A percentile compares a stretch with the other conserved stretches of the same genome.
These are phyloP conservation scores for Gerris buenoi DNA, from an alignment of 1,140 invertebrate genomes.

Conservation along the genomic window DNA sequence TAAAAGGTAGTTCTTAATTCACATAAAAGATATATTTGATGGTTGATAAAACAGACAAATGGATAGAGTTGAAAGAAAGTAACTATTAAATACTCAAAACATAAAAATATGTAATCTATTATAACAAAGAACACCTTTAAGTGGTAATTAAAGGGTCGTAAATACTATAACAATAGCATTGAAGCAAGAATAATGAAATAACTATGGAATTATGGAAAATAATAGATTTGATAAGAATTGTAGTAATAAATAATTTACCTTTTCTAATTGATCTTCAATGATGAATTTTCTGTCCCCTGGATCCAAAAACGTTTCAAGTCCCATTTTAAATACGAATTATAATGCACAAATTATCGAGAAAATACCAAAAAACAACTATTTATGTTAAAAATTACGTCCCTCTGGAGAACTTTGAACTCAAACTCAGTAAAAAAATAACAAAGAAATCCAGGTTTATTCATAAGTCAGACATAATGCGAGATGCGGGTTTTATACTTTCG, in stretches of 20 bases:
- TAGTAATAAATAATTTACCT: conserved; percentile 19
- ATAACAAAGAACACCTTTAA: neutral
- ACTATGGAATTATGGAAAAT: neutral
- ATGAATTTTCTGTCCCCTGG: conserved; percentile 33
- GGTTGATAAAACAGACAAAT: too few relatives aligned
- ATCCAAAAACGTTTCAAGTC: conserved; percentile 5
- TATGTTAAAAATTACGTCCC: too few relatives aligned
- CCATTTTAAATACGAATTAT: conserved; percentile 4
- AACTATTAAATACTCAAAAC: neutral
- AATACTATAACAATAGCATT: neutral
- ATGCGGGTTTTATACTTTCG: too few relatives aligned
- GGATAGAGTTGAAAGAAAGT: too few relatives aligned
- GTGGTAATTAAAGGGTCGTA: neutral
- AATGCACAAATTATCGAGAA: too few relatives aligned
- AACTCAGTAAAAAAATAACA: too few relatives aligned
- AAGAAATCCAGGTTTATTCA: too few relatives aligned
- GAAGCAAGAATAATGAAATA: neutral
- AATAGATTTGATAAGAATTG: neutral
- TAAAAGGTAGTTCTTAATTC: too few relatives aligned
- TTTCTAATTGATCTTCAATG: conserved; percentile 36
- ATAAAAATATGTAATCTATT: neutral
- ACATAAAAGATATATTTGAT: too few relatives aligned
- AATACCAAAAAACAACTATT: too few relatives aligned
- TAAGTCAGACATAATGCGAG: too few relatives aligned
- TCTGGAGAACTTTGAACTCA: too few relatives aligned